phyloP scores from a whole-genome alignment of 1,140 invertebrate species.

The Mylabris phalerata region DNA sequence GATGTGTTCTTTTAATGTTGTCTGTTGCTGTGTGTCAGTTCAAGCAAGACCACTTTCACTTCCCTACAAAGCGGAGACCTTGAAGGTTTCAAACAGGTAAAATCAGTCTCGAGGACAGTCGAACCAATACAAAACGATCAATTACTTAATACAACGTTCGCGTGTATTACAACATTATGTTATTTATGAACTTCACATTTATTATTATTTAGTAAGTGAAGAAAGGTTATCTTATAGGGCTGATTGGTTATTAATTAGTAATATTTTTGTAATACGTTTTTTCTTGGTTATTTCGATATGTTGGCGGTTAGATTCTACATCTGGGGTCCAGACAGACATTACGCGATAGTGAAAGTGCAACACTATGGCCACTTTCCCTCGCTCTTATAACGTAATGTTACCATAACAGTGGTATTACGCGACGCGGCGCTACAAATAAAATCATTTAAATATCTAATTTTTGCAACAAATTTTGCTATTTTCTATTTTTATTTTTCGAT shows the following conservation, averaged over 20 bases:
- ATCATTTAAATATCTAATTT: no score
- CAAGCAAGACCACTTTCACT: constrained; percentile 44
- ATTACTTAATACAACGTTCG: constrained; percentile 40
- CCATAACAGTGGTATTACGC: constrained; percentile 38
- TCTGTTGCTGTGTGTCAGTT: constrained; percentile 34
- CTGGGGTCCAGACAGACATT: constrained; percentile 32
- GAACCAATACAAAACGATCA: constrained; percentile 39
- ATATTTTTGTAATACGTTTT: not conserved
- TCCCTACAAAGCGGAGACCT: constrained; percentile 44
- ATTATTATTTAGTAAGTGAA: not conserved
- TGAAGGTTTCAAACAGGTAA: constrained; percentile 44
- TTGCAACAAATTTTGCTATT: no score
- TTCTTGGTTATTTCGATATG: constrained; percentile 18
- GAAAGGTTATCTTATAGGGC: no score
- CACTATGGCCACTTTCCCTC: constrained; percentile 40
- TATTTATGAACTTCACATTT: constrained; percentile 30
- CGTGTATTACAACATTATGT: constrained; percentile 35
- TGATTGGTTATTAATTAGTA: not conserved
- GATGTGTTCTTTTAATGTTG: constrained; percentile 3
- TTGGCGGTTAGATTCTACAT: constrained; percentile 19
- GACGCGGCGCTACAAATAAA: not conserved
- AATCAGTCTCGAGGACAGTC: constrained; percentile 44
- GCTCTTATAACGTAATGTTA: constrained; percentile 35
- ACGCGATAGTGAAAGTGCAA: constrained; percentile 43
- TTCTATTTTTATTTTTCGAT: no score